These are phyloP conservation scores for Heloderma charlesbogerti DNA, from an alignment of 2,113 vertebrate species.

Conservation along the genomic window DNA sequence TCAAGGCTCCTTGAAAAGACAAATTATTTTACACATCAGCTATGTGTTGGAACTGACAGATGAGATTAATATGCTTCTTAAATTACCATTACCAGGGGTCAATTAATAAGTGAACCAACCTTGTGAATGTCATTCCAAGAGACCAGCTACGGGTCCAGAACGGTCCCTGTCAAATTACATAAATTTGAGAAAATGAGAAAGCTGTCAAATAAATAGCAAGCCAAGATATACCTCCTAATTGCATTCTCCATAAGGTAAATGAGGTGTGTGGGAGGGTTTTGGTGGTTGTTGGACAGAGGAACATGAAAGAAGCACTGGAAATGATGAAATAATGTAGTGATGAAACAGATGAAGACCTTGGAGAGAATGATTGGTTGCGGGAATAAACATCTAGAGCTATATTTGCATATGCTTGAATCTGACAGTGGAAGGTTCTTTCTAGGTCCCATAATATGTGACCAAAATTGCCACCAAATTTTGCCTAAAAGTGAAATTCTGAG, in stretches of 20 bases:
- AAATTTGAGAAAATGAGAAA: slow-evolving; percentile 80
- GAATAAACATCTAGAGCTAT: background rate
- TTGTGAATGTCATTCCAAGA: slow-evolving; percentile 83
- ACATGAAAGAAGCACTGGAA: slow-evolving; percentile 42
- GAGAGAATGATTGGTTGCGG: background rate
- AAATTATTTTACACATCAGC: slow-evolving; percentile 81
- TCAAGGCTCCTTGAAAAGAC: slow-evolving; percentile 74
- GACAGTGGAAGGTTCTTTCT: background rate
- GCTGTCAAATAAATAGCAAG: slow-evolving; percentile 79
- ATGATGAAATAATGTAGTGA: background rate
- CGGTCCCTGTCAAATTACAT: slow-evolving; percentile 80
- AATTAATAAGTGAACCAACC: slow-evolving; percentile 85
- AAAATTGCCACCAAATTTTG: background rate
- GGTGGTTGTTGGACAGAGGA: slow-evolving; percentile 65
- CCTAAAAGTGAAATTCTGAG: background rate
- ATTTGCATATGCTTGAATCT: background rate
- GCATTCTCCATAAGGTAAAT: slow-evolving; percentile 78
- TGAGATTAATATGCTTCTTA: slow-evolving; percentile 84
- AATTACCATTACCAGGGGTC: slow-evolving; percentile 84
- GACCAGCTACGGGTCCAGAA: slow-evolving; percentile 78
- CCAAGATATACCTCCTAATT: slow-evolving; percentile 76
- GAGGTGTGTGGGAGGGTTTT: slow-evolving; percentile 57
- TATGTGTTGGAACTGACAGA: slow-evolving; percentile 78
- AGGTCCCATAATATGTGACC: no score
- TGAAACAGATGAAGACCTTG: background rate